Conservation (phyloP, 2,113 vertebrate species). For the Anser cygnoides region DNA sequence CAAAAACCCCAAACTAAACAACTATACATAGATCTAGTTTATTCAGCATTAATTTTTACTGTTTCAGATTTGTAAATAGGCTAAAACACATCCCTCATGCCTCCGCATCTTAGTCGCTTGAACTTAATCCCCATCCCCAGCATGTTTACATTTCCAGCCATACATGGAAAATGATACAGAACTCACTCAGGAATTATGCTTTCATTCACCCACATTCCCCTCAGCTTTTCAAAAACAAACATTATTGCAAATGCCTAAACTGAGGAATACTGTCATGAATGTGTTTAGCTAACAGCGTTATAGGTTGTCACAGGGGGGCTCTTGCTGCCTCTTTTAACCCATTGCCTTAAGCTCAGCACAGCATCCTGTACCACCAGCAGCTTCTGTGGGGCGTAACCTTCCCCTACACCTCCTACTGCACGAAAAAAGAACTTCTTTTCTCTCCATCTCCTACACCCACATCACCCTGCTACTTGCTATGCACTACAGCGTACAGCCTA, state of each 20-base stretch:
- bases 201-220: neutral
- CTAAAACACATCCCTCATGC: neutral
- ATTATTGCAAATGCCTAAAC: neutral
- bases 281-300: accelerated
- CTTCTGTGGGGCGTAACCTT: neutral
- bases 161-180: neutral
- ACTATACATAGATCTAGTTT: neutral
- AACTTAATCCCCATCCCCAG: neutral
- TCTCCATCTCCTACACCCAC: accelerated
- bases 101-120: neutral
- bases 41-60: neutral
- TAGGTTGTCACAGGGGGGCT: no score
- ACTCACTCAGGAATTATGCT: neutral
- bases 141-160: neutral
- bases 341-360: neutral
- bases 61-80: neutral
- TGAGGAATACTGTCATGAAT: neutral
- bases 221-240: neutral
- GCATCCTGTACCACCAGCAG: neutral
- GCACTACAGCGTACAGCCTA: neutral
- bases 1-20: neutral
- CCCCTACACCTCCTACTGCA: neutral
- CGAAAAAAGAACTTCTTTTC: accelerated
- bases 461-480: neutral
- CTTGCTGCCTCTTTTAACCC: neutral